phyloP scores from a whole-genome alignment of 2,113 vertebrate species.

The Platysternon megacephalum region DNA sequence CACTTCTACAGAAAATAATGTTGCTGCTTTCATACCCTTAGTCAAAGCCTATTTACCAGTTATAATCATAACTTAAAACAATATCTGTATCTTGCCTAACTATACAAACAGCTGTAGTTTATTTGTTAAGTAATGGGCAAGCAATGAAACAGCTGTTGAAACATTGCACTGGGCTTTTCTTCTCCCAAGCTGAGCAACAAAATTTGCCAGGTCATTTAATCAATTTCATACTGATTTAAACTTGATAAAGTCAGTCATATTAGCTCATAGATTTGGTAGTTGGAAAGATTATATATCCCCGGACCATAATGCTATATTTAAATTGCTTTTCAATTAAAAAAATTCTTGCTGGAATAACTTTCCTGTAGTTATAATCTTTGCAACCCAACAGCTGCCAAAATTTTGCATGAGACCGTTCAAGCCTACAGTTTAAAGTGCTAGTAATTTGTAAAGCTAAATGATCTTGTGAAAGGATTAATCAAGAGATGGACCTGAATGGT shows the following conservation, averaged over 20 bases:
- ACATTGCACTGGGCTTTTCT: background rate
- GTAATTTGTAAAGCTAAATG: background rate
- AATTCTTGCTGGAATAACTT: background rate
- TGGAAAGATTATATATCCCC: constrained; percentile 9
- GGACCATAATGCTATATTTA: background rate
- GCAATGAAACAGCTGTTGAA: constrained; percentile 63
- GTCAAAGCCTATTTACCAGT: constrained; percentile 47
- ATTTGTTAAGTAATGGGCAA: constrained; percentile 50
- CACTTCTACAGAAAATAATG: background rate
- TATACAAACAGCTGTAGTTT: constrained; percentile 34
- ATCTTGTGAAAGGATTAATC: background rate
- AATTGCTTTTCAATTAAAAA: background rate
- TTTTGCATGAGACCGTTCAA: background rate
- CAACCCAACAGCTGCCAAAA: background rate
- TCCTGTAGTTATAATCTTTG: background rate
- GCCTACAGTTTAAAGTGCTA: background rate
- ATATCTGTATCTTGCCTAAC: constrained; percentile 8
- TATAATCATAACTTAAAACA: constrained; percentile 52
- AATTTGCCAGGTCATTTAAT: constrained; percentile 54
- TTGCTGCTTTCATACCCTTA: background rate
- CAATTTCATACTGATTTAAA: constrained; percentile 65
- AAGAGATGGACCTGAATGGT: background rate
- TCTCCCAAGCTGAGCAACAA: constrained; percentile 13
- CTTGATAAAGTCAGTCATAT: constrained; percentile 60
- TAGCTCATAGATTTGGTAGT: constrained; percentile 42